Percentiles rank a stretch among this genome's conserved stretches.
Evolutionary conservation across 2,888 invertebrate genomes (phyloP).

Genomic region (Sarcophaga carnaria): DNA sequence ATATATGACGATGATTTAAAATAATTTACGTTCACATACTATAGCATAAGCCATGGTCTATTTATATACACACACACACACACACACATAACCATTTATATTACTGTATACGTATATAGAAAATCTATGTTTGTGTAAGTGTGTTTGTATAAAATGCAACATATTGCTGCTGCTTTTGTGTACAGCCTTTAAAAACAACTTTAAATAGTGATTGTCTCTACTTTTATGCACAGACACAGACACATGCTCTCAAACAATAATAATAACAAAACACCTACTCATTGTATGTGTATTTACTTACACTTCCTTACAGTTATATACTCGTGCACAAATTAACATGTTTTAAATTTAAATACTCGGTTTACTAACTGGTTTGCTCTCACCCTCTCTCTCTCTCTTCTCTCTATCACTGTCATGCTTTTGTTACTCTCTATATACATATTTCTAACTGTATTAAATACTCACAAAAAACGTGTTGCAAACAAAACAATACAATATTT

Average conservation of each 20-base stretch:
- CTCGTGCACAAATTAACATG: conserved; percentile 40
- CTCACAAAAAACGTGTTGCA: neutral
- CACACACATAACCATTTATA: neutral
- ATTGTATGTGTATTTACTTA: neutral
- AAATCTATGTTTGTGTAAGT: neutral
- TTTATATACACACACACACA: neutral
- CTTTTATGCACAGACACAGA: conserved; percentile 31
- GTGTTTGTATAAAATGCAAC: conserved; percentile 56
- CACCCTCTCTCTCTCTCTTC: neutral
- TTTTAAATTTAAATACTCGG: conserved; percentile 42
- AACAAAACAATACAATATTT: no score
- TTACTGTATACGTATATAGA: neutral
- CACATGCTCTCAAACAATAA: conserved; percentile 26
- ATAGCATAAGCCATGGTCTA: neutral
- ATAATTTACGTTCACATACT: conserved; percentile 41
- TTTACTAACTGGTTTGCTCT: neutral
- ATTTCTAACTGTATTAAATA: neutral
- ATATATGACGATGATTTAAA: conserved; percentile 56
- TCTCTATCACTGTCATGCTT: no score
- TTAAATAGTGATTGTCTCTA: conserved; percentile 67
- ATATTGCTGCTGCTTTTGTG: conserved; percentile 49
- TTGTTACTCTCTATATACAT: no score
- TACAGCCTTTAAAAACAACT: conserved; percentile 69
- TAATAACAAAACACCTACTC: conserved; percentile 55
- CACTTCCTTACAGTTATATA: conserved; percentile 24